Percentiles rank a stretch among this genome's conserved stretches.
Conservation (phyloP, 2,888 invertebrate genomes). For the Scelioninae gen. 1 region DNA sequence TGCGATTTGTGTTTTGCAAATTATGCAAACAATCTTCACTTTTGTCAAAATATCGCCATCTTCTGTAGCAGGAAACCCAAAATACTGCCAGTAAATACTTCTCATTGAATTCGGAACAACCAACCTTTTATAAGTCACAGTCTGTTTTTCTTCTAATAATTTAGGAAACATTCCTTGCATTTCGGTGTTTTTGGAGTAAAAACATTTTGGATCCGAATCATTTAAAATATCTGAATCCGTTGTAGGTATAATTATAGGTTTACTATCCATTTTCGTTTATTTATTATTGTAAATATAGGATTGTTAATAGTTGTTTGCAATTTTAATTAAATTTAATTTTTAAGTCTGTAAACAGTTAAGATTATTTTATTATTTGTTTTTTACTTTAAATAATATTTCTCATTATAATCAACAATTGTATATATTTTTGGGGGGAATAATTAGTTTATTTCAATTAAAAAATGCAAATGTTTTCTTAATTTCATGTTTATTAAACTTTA, state of each 20-base stretch:
- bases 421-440: no score
- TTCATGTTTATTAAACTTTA: no score
- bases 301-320: no score
- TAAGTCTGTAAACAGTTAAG: no score
- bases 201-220: slow-evolving; percentile 68
- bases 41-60: slow-evolving; percentile 84
- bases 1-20: slow-evolving; percentile 85
- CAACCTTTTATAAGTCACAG: slow-evolving; percentile 84
- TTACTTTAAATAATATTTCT: no score
- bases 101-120: slow-evolving; percentile 85
- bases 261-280: slow-evolving; percentile 35
- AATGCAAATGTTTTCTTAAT: no score
- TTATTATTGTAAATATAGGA: no score
- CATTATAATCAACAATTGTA: no score
- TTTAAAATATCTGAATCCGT: slow-evolving; percentile 31
- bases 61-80: slow-evolving; percentile 85
- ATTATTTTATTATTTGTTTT: no score
- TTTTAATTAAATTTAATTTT: no score
- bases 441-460: no score
- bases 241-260: slow-evolving; percentile 40
- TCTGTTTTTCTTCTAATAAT: slow-evolving; percentile 83
- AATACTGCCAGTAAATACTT: slow-evolving; percentile 85
- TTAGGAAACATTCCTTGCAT: slow-evolving; percentile 79
- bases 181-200: slow-evolving; percentile 63
- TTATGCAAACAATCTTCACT: slow-evolving; percentile 85